Evolutionary conservation across 2,797 vertebrate genomes (phyloP).

Genomic region (Melanotaenia nigrans): DNA sequence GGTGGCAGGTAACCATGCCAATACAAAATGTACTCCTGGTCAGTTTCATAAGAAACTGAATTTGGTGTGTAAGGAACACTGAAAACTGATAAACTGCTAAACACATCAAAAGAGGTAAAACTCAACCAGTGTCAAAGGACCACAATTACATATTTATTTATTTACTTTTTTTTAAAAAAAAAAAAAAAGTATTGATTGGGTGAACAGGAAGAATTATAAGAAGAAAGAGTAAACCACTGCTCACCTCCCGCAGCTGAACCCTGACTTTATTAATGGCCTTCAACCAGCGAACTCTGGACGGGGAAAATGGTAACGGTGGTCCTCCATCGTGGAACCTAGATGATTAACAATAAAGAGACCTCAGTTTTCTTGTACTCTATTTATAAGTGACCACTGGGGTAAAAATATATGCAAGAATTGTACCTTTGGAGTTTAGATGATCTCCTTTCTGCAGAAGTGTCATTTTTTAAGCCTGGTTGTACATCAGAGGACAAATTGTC

Average conservation of each 20-base stretch:
- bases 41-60: background rate
- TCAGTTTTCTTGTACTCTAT: background rate
- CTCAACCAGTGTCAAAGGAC: conserved; percentile 65
- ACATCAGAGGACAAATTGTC: conserved; percentile 49
- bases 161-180: no score
- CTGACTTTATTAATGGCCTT: conserved; percentile 96
- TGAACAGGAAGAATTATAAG: background rate
- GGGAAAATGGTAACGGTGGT: conserved; percentile 85
- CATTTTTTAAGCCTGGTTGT: conserved; percentile 54
- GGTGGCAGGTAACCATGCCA: background rate
- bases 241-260: conserved; percentile 94
- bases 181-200: background rate
- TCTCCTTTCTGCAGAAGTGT: conserved; percentile 58
- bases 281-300: conserved; percentile 91
- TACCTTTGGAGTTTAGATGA: conserved; percentile 78
- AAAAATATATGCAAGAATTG: background rate
- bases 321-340: conserved; percentile 81
- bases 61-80: background rate
- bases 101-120: conserved; percentile 61
- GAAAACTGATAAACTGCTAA: background rate
- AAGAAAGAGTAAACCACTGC: conserved; percentile 41
- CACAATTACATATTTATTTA: background rate
- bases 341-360: conserved; percentile 1
- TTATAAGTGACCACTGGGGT: background rate
- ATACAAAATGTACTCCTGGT: background rate